Evolutionary conservation across 2,888 invertebrate species (phyloP), one percentile per base, ranked within the genome.

Genomic region (Slavum lentiscoides): DNA sequence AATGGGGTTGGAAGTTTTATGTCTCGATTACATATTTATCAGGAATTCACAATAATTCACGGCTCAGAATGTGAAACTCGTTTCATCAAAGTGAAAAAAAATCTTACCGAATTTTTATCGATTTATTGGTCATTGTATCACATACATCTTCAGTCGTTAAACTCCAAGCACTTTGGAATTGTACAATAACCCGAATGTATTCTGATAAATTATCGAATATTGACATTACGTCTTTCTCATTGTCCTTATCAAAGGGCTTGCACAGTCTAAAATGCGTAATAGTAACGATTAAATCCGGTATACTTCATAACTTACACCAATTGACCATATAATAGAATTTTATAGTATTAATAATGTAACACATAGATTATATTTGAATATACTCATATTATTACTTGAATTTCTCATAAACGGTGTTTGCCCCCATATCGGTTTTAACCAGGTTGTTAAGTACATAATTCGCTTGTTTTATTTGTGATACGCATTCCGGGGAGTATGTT

Each of bases 171-270:
- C 21, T 94, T 67, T 97, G 97, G 86, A 97, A 97, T 85, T 98
- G 97, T 0, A 97, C 96, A 62, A 97, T 90, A 62, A 92, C 95
- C 74, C 95, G 96, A 87, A 97, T 94, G 87, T 94, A 93, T 67
- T 92, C 91, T 0, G 96, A 93, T 64, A 97, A 87, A n/a, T 90
- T 90, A 85, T 92, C 92, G 86, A 91, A 95, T 80, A 98, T 91
- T 85, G 92, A 96, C 1, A 92, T 89, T n/a, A 95, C 89, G 85
- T 95, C 94, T 61, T 90, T 87, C 4, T 83, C 83, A 83, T 90
- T 89, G 0, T 88, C 86, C n/a, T 90, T 87, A 83, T 91, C 89
- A 73, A 95, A 89, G 0, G 92, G 91, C 85, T 92, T 90, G 85
- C 96, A 96, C 6, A 95, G 89, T 85, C 93, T 93, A 85, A 30